Conservation (phyloP, 2,797 vertebrate genomes). For the Melanotaenia pygmaea region DNA sequence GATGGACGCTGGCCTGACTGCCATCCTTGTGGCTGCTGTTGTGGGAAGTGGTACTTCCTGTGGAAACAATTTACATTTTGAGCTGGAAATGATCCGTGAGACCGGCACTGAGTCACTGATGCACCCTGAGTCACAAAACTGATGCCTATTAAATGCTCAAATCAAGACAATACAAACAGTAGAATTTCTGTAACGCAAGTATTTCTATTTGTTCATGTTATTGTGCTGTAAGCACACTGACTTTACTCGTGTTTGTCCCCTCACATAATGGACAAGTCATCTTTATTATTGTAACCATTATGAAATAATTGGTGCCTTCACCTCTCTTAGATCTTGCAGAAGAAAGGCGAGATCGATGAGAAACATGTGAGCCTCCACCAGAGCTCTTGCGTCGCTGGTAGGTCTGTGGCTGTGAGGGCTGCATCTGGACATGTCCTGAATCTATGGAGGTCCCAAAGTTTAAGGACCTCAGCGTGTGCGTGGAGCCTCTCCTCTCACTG, state of each 20-base stretch:
- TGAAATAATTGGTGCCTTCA: conserved; percentile 55
- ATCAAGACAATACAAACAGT: neutral
- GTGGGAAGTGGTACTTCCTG: conserved; percentile 92
- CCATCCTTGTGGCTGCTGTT: conserved; percentile 91
- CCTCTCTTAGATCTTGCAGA: conserved; percentile 92
- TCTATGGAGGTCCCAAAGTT: conserved; percentile 89
- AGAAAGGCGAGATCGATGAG: conserved; percentile 87
- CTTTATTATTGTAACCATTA: neutral
- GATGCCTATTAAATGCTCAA: neutral
- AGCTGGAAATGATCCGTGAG: conserved; percentile 45
- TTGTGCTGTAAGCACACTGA: neutral
- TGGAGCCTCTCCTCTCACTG: conserved; percentile 83
- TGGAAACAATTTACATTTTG: conserved; percentile 59
- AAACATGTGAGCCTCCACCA: conserved; percentile 86
- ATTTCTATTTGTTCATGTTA: neutral
- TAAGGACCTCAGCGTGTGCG: conserved; percentile 87
- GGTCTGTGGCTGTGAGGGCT: conserved; percentile 86
- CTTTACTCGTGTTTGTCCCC: neutral
- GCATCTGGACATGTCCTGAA: conserved; percentile 88
- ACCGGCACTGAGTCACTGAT: conserved; percentile 6
- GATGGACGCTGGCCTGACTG: conserved; percentile 88
- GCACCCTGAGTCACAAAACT: conserved; percentile 5
- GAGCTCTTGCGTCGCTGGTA: conserved; percentile 90
- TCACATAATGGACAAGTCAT: neutral
- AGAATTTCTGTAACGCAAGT: neutral